These are phyloP conservation scores for Lepidurus couesii DNA, from an alignment of 1,140 invertebrate genomes.

Conservation along the genomic window DNA sequence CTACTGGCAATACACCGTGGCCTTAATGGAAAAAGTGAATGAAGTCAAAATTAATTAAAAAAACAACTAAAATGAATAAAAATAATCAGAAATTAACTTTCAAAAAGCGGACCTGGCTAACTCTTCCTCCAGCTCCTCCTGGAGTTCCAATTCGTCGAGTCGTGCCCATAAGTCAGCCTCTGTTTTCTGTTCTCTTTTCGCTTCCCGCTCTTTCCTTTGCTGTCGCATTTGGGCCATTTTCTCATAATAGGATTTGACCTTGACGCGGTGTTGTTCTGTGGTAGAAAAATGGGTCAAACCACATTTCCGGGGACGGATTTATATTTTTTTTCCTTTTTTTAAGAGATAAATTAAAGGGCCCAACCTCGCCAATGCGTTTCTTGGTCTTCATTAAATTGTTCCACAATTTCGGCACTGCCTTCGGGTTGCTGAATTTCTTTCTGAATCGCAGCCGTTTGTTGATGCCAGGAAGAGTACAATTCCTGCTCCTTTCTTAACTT, in stretches of 20 bases:
- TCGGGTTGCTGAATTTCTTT: constrained; percentile 43
- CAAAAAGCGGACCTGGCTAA: background rate
- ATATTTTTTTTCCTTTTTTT: no score
- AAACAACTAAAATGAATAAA: no score
- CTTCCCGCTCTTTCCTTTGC: constrained; percentile 36
- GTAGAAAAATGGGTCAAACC: constrained; percentile 34
- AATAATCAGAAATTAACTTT: background rate
- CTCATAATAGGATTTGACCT: constrained; percentile 48
- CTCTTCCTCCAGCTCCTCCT: constrained; percentile 48
- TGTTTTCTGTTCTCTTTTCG: constrained; percentile 42
- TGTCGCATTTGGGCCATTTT: constrained; percentile 44
- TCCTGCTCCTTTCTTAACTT: constrained; percentile 48
- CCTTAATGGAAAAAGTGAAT: no score
- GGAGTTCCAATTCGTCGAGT: constrained; percentile 51
- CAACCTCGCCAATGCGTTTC: constrained; percentile 51
- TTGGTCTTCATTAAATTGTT: constrained; percentile 52
- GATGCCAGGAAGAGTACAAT: constrained; percentile 46
- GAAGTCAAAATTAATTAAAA: no score
- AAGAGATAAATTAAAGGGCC: no score
- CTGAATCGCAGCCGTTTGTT: constrained; percentile 41
- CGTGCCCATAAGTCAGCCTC: constrained; percentile 49
- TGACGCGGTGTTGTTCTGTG: constrained; percentile 49
- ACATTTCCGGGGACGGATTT: background rate
- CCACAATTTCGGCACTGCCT: constrained; percentile 48
- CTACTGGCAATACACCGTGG: no score